Evolutionary conservation across 2,113 vertebrate genomes (phyloP), one percentile per base, ranked within the genome.

Genomic region (Xenopus laevis): DNA sequence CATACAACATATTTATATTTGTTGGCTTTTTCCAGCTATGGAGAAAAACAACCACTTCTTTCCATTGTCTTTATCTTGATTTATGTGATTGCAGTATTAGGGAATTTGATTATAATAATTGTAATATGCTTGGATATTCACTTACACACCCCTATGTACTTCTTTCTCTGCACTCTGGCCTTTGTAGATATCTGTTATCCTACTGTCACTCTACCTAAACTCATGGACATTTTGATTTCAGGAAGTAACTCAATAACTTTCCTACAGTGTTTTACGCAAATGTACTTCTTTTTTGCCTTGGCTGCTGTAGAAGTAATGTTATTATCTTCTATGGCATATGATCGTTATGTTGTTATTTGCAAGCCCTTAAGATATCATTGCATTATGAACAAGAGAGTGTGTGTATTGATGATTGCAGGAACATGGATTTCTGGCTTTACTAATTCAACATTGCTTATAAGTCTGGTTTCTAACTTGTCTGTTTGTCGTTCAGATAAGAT

Each of bases 141-240:
- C 0, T 74, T 83, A 4, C 77, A 81, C 30, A 82, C 65, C 0
- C 78, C 81, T 18, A 84, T 82, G 82, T 83, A 83, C 18, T 83
- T 79, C 40, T 81, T 81, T 17, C 79, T 83, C 17, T 62, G 77
- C 2, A 79, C 82, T 18, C 53, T 83, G 52, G 76, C 81, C 17
- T 74, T 80, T 13, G 50, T 81, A 7, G 79, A 83, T 66, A 78
- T 83, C 45, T 82, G 79, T 52, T 84, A 77, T 15, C 75, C 77
- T 0, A 79, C 78, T 0, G 17, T 75, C 55, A 81, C 79, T 13
- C 62, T 80, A 18, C 82, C 82, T 8, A 82, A 84, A 5, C 75
- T 79, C 21, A 46, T 83, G 20, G 33, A 63, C 9, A 67, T 65
- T 7, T 74, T 78, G 20, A 17, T 72, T 8, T 71, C 6, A 17